phyloP scores from a whole-genome alignment of 2,113 vertebrate species.

The Chaenocephalus aceratus region DNA sequence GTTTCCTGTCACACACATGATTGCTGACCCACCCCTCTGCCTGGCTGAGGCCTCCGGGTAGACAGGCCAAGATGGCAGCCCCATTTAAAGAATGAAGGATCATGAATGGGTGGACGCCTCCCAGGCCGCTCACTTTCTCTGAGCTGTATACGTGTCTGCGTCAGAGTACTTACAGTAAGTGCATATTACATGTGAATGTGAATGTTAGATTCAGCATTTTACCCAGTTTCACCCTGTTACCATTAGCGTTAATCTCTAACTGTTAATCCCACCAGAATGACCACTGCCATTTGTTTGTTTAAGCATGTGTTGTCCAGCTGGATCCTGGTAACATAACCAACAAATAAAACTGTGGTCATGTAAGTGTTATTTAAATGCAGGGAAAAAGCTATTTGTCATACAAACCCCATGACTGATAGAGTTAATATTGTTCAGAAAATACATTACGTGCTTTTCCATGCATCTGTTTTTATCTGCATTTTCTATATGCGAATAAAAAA shows the following conservation, averaged over 20 bases:
- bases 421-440: neutral
- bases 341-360: constrained; percentile 11
- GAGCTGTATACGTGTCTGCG: neutral
- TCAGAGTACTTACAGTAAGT: neutral
- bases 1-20: constrained; percentile 73
- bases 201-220: constrained; percentile 13
- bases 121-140: constrained; percentile 22
- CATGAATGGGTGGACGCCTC: constrained; percentile 43
- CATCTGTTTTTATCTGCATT: too few species aligned
- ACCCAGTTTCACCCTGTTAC: constrained; percentile 18
- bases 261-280: constrained; percentile 40
- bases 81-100: constrained; percentile 65
- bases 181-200: neutral
- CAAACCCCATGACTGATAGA: neutral
- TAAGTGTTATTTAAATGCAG: neutral
- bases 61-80: constrained; percentile 60
- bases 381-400: neutral
- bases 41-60: constrained; percentile 54
- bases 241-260: constrained; percentile 44
- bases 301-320: constrained; percentile 13
- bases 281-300: constrained; percentile 31
- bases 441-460: too few species aligned
- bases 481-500: too few species aligned
- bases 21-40: constrained; percentile 61
- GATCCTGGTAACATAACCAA: constrained; percentile 6